A percentile compares a stretch with the other conserved stretches of the same genome.
phyloP scores from a whole-genome alignment of 2,113 vertebrate genomes.

The Sander lucioperca region DNA sequence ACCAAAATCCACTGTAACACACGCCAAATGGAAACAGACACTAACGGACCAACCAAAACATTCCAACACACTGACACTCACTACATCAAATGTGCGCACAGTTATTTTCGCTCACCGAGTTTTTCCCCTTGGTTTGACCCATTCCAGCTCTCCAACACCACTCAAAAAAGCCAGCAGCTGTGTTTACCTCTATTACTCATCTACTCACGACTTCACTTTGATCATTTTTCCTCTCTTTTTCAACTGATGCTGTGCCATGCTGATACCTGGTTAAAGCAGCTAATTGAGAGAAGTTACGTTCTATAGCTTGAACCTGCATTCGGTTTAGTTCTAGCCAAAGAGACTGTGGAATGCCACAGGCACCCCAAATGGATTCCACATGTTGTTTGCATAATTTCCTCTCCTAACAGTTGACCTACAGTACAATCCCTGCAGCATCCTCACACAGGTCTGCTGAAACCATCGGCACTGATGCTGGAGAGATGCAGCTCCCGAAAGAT shows the following conservation, averaged over 20 bases:
- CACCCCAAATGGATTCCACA: conserved; percentile 82
- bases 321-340: conserved; percentile 52
- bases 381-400: conserved; percentile 80
- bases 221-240: conserved; percentile 59
- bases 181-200: conserved; percentile 81
- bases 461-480: conserved; percentile 36
- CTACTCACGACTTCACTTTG: conserved; percentile 65
- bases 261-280: conserved; percentile 60
- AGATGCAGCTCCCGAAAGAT: conserved; percentile 42
- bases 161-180: conserved; percentile 80
- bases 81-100: conserved; percentile 64
- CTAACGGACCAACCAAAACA: conserved; percentile 67
- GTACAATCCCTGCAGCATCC: conserved; percentile 59
- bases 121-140: conserved; percentile 70
- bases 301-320: conserved; percentile 48
- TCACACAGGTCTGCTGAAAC: conserved; percentile 62
- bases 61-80: conserved; percentile 68
- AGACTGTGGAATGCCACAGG: conserved; percentile 63
- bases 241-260: conserved; percentile 28
- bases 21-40: conserved; percentile 60
- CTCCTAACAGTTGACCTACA: conserved; percentile 67
- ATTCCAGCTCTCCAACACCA: conserved; percentile 61
- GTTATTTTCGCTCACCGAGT: conserved; percentile 67
- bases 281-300: conserved; percentile 59
- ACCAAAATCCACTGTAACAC: conserved; percentile 46